Conservation (phyloP, 2,113 vertebrate species). For the Rhinichthys klamathensis region DNA sequence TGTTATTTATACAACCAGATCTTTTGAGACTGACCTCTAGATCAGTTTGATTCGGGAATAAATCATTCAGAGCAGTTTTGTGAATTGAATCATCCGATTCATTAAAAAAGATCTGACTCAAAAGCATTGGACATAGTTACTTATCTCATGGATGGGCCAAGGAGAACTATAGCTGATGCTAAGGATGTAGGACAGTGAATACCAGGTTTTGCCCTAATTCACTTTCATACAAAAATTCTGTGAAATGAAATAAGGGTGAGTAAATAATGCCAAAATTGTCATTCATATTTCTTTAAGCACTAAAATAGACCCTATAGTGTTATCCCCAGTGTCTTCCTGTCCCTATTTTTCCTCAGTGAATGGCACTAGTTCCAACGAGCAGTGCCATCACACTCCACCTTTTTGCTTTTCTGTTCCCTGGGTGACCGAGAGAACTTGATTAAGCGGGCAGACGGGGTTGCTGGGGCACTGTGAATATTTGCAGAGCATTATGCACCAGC, state of each 20-base stretch:
- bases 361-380: neutral
- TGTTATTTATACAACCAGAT: too few relatives aligned
- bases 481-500: constrained; percentile 69
- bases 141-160: neutral
- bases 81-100: too few relatives aligned
- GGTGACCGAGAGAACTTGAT: constrained; percentile 20
- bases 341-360: neutral
- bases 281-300: neutral
- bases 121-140: neutral
- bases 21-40: too few relatives aligned
- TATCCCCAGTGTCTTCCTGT: constrained; percentile 1
- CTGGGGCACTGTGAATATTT: constrained; percentile 63
- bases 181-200: neutral
- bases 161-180: neutral
- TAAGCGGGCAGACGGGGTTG: constrained; percentile 60
- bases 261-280: neutral
- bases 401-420: constrained; percentile 16
- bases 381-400: constrained; percentile 12
- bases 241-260: neutral
- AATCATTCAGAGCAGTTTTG: too few relatives aligned
- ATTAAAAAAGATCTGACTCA: neutral
- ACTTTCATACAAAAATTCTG: neutral
- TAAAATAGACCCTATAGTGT: constrained; percentile 13
- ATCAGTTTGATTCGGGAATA: too few relatives aligned
- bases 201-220: neutral